These are phyloP conservation scores for Anagyrus pseudococci DNA, from an alignment of 2,888 invertebrate species.

Conservation along the genomic window DNA sequence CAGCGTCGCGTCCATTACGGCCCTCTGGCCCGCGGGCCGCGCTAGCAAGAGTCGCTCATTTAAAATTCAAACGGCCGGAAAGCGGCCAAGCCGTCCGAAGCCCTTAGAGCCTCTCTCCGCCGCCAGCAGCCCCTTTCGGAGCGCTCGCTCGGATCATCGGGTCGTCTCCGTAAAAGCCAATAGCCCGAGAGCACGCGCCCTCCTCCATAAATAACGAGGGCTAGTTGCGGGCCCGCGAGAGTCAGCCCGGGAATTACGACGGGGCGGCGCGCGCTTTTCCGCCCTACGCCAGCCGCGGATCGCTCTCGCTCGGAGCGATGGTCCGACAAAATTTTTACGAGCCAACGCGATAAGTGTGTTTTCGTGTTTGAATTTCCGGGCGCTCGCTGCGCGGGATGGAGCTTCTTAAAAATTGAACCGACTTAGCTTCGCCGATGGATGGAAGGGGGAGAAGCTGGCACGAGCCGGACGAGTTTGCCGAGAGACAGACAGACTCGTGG, in stretches of 20 bases:
- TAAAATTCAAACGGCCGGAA: slow-evolving; percentile 31
- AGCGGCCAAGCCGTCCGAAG: slow-evolving; percentile 1
- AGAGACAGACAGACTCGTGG: too few relatives aligned
- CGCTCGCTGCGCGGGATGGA: too few relatives aligned
- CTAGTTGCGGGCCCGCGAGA: not conserved
- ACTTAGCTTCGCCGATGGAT: too few relatives aligned
- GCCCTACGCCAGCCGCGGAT: too few relatives aligned
- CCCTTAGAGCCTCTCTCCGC: not conserved
- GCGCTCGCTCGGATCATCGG: slow-evolving; percentile 19
- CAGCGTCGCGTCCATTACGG: slow-evolving; percentile 11
- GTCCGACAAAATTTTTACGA: not conserved
- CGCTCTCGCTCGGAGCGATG: not conserved
- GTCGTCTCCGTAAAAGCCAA: slow-evolving; percentile 24
- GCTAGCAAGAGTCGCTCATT: too few relatives aligned
- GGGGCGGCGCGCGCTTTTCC: too few relatives aligned
- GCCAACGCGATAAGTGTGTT: not conserved
- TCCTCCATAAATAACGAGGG: slow-evolving; percentile 29
- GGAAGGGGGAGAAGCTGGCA: too few relatives aligned
- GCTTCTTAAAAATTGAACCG: too few relatives aligned
- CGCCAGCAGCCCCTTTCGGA: not conserved
- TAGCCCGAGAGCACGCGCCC: slow-evolving; percentile 1
- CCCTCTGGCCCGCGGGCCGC: not conserved
- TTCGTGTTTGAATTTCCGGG: not conserved
- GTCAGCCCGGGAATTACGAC: not conserved
- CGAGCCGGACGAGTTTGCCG: too few relatives aligned